phyloP scores from a whole-genome alignment of 2,797 vertebrate species.

The Syncerus caffer region DNA sequence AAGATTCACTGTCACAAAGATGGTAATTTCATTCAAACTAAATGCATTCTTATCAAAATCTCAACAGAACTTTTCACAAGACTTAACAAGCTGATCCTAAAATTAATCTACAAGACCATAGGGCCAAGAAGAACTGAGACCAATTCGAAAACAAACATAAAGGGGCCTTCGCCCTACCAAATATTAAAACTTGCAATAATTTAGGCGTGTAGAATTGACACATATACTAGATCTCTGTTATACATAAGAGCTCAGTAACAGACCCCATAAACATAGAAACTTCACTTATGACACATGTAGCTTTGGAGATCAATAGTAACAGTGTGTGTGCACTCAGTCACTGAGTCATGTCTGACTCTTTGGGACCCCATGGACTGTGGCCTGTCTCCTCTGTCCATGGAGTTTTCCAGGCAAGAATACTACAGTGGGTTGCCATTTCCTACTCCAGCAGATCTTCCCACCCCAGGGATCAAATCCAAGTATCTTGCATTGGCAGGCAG shows the following conservation, averaged over 20 bases:
- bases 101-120: background rate
- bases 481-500: background rate
- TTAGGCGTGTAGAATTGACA: background rate
- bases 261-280: background rate
- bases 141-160: background rate
- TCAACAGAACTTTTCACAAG: background rate
- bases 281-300: background rate
- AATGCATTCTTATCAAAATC: background rate
- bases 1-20: background rate
- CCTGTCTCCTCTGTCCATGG: background rate
- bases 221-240: background rate
- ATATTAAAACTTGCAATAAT: background rate
- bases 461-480: background rate
- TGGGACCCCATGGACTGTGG: background rate
- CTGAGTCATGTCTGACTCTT: background rate
- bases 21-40: background rate
- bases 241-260: background rate
- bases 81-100: background rate
- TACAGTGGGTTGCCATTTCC: background rate
- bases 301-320: background rate
- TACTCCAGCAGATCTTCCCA: background rate
- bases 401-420: background rate
- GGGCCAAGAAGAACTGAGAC: background rate
- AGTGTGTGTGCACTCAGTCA: background rate
- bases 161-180: background rate